Evolutionary conservation across 37 sponge, comb jelly and placozoan genomes (phyloP).

Genomic region (Tethya wilhelma): DNA sequence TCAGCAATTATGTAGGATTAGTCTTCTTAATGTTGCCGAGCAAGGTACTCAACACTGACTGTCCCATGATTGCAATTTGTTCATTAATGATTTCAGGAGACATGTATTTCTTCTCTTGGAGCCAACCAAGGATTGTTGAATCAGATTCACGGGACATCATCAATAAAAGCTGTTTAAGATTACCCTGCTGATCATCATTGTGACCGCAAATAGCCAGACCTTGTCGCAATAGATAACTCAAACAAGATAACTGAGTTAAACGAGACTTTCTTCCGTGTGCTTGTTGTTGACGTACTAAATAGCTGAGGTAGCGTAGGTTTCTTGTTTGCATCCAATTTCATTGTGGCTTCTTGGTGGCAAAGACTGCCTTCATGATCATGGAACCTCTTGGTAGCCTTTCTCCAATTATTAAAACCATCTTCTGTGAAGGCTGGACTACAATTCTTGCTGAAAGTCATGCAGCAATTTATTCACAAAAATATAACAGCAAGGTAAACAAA

Average conservation of each 20-base stretch:
- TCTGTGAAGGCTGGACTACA: conserved; percentile 2
- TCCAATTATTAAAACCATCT: conserved; percentile 1
- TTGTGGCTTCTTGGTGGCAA: not conserved
- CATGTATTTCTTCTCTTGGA: conserved; percentile 18
- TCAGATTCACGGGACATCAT: conserved; percentile 16
- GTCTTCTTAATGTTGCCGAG: not conserved
- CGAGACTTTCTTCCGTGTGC: conserved; percentile 1
- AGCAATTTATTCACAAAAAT: too few relatives aligned
- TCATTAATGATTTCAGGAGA: conserved; percentile 5
- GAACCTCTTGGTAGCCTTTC: not conserved
- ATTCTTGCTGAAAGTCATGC: too few relatives aligned
- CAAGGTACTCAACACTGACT: not conserved
- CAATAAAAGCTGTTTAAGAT: conserved; percentile 20
- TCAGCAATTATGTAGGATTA: conserved; percentile 64
- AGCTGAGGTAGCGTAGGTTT: conserved; percentile 1
- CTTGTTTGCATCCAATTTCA: too few relatives aligned
- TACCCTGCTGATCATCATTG: conserved; percentile 15
- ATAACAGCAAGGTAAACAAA: too few relatives aligned
- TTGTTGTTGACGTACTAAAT: not conserved
- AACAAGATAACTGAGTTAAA: conserved; percentile 5
- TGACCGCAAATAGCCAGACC: conserved; percentile 18
- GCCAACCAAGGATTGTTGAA: conserved; percentile 14
- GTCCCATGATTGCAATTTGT: not conserved
- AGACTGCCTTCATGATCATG: not conserved
- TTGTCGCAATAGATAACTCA: conserved; percentile 11